A percentile compares a stretch with the other conserved stretches of the same genome.
These are phyloP conservation scores for Nemurella pictetii DNA, from an alignment of 2,888 invertebrate genomes.

Conservation along the genomic window DNA sequence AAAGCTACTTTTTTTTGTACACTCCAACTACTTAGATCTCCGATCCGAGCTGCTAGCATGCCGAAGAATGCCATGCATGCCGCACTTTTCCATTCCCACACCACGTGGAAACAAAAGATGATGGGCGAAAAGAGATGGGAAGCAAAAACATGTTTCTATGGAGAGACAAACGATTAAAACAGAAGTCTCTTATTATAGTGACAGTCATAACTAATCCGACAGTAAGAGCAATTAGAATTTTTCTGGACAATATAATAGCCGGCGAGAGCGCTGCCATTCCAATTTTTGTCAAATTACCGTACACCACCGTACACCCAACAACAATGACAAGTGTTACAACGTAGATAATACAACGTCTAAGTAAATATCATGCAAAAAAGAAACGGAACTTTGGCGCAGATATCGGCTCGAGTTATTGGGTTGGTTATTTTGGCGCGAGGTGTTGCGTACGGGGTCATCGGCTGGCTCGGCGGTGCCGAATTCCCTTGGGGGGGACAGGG, in stretches of 20 bases:
- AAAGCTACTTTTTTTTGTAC: conserved; percentile 31
- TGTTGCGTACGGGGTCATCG: neutral
- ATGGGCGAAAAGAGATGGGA: neutral
- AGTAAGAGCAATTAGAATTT: conserved; percentile 22
- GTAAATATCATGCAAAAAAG: neutral
- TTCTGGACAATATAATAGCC: neutral
- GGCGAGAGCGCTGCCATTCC: neutral
- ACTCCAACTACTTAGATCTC: conserved; percentile 17
- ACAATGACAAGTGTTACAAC: no score
- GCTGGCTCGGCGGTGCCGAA: no score
- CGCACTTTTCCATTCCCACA: conserved; percentile 11
- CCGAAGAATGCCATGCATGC: neutral
- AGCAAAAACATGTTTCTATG: neutral
- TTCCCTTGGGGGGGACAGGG: neutral
- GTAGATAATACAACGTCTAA: no score
- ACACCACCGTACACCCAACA: no score
- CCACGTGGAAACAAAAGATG: conserved; percentile 22
- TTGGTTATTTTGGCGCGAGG: neutral
- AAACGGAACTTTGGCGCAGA: neutral
- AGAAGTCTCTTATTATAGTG: neutral
- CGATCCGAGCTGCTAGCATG: conserved; percentile 9
- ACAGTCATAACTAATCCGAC: conserved; percentile 27
- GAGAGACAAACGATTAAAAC: conserved; percentile 13
- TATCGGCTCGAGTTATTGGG: conserved; percentile 7
- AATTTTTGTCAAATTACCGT: neutral